Evolutionary conservation across 2,797 vertebrate species (phyloP), one percentile per base, ranked within the genome.

Genomic region (Ciconia nigra): DNA sequence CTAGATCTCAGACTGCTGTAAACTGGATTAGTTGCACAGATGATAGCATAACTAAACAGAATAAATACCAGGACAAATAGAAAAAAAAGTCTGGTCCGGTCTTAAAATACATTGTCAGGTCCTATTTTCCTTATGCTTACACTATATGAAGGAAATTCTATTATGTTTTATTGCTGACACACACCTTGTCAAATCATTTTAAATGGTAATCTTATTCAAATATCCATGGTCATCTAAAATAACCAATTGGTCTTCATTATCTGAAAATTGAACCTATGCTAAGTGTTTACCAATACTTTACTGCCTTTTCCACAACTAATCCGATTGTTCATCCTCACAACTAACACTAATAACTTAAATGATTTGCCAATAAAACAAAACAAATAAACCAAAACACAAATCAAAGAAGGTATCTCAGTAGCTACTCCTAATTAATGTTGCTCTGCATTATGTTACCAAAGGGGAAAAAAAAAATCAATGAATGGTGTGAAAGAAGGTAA

Each of bases 241-340:
- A 96, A 55, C 41, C 57, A 77, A 94, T 92, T 96, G 81, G 47
- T 98, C 90, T 93, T 92, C 94, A 97, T 97, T 96, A 94, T 89
- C 77, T 96, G 67, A 70, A 98, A 96, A 94, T 90, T 74, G 97
- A 97, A 93, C 66, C 69, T 41, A 44, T 29, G 57, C 31, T 92
- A 97, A 96, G 39, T 86, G 83, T 81, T 96, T 97, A 83, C 86
- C 76, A 95, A 95, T 96, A 89, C 69, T 82, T 98, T 87, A 87
- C 94, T 92, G 95, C 52, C 80, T 95, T 96, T 95, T 93, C 61
- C 63, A 63, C 86, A 93, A 85, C 88, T 95, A 93, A 97, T 93
- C 51, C 28, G 57, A 92, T 78, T 96, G 62, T 35, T 95, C 79
- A 29, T 73, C 90, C 80, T 95, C 74, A 93, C 83, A 74, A 83